phyloP scores from a whole-genome alignment of 2,888 invertebrate genomes.

The Thecophora atra region DNA sequence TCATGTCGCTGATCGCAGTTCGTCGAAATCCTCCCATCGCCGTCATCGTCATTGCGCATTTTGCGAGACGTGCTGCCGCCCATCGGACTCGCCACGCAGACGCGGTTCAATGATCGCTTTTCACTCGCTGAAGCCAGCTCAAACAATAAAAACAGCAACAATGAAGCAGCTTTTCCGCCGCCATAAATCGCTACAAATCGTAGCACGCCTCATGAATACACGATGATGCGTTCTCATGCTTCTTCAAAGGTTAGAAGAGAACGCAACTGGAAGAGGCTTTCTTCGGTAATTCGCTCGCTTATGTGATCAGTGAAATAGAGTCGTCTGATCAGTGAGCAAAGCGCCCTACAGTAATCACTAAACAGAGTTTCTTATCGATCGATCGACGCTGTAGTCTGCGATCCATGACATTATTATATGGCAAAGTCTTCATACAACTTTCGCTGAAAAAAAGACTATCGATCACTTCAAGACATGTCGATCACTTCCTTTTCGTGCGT shows the following conservation, averaged over 20 bases:
- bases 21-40: slow-evolving; percentile 23
- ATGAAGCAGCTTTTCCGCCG: slow-evolving; percentile 12
- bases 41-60: too few species aligned
- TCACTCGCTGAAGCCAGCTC: background rate
- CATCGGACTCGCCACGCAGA: slow-evolving; percentile 7
- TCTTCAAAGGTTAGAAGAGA: slow-evolving; percentile 5
- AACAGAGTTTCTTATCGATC: too few species aligned
- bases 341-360: too few species aligned
- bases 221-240: slow-evolving; percentile 25
- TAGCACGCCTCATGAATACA: slow-evolving; percentile 24
- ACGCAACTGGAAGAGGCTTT: background rate
- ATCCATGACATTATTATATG: background rate
- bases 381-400: too few species aligned
- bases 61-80: slow-evolving; percentile 28
- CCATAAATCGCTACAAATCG: slow-evolving; percentile 32
- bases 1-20: slow-evolving; percentile 8
- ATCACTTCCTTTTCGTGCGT: background rate
- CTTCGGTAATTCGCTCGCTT: too few species aligned
- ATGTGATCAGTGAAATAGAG: too few species aligned
- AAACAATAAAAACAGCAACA: too few species aligned
- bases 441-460: slow-evolving; percentile 3
- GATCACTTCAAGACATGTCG: background rate
- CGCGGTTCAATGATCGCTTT: background rate
- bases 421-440: background rate
- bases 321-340: too few species aligned